Base-by-base conservation (phyloP, 2,113 vertebrate species). In the Pterocles orientalis region DNA sequence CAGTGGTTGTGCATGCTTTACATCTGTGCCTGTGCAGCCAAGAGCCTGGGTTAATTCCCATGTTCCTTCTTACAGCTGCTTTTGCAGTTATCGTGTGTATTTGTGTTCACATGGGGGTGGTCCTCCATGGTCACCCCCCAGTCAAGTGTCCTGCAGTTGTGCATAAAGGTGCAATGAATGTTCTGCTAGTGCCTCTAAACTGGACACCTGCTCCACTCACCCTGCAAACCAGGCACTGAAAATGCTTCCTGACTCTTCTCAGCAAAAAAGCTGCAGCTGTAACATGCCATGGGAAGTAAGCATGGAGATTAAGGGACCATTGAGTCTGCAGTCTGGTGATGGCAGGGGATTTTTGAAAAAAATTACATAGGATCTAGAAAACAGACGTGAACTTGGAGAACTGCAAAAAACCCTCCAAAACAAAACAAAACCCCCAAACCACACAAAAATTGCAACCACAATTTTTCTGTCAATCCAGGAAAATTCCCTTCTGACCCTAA, bases 401-500 rank as follows among this genome's bases (percentile, higher is more conserved):
- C 9, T 64, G 45, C 2, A 31, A 5, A 29, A 45, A 48, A 48
- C 41, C 47, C 47, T 4, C 18, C 7, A 21, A 29, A 73, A 8
- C 36, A 70, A 54, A 71, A 15, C 18, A 43, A 18, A 14, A n/a
- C 29, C 53, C 9, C 58, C 53, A 93, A 96, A 53, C 14, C 48
- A 51, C 43, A 64, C 10, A 76, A 88, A 94, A 94, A 90, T 62
- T 47, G 45, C 66, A 68, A 82, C 43, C 7, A 12, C 43, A 60
- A 19, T 84, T 84, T 88, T 94, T 89, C 82, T 77, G 10, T 82
- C 86, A 88, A 28, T 88, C 79, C 77, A 47, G 68, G 90, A 92
- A 93, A 96, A 96, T 94, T 95, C 95, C 90, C 71, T 95, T 68
- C 90, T 96, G 95, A 94, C 95, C 96, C 94, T 96, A 97, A 96